These are phyloP conservation scores for Gallinago jamesoni DNA, from an alignment of 2,113 vertebrate genomes.

Conservation along the genomic window DNA sequence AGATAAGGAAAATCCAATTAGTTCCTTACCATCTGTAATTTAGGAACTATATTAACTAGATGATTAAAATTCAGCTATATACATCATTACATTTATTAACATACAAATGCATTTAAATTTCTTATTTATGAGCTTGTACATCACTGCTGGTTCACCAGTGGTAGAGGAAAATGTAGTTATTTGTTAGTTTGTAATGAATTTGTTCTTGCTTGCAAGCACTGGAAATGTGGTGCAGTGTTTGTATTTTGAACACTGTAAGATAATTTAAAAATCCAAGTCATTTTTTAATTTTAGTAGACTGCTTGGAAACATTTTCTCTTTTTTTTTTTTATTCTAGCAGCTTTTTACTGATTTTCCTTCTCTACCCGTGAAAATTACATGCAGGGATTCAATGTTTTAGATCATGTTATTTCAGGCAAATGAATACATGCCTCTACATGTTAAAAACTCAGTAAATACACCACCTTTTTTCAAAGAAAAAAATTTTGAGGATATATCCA, in stretches of 20 bases:
- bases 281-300: background rate
- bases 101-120: background rate
- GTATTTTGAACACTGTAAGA: background rate
- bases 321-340: background rate
- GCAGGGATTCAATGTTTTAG: background rate
- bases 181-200: background rate
- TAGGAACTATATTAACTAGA: background rate
- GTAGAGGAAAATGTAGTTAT: background rate
- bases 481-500: background rate
- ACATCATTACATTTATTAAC: background rate
- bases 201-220: background rate
- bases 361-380: background rate
- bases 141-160: background rate
- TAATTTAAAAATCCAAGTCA: background rate
- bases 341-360: background rate
- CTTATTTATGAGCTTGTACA: background rate
- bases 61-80: slow-evolving; percentile 3
- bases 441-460: background rate
- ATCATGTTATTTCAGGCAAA: background rate
- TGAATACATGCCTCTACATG: background rate
- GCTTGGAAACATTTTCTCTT: background rate
- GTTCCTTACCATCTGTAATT: background rate
- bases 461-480: background rate
- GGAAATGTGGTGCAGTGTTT: background rate
- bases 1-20: background rate